Evolutionary conservation across 1,140 invertebrate species (phyloP).

Genomic region (Protaetia brevitarsis): DNA sequence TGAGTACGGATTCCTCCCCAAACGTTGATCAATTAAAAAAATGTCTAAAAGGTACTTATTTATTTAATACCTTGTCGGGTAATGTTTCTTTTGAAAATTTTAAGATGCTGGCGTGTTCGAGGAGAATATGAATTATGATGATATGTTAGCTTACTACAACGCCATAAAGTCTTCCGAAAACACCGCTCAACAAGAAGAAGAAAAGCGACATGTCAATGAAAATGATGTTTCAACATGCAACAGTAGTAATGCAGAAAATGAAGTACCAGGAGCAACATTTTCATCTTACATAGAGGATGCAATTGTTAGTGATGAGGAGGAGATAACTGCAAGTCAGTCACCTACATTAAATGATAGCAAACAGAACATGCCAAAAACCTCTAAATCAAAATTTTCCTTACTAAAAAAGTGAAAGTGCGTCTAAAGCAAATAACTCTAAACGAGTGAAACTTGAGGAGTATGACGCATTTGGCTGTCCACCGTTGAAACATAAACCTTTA

Average conservation of each 20-base stretch:
- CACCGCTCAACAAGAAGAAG: conserved; percentile 15
- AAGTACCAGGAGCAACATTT: too few relatives aligned
- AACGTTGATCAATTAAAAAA: not conserved
- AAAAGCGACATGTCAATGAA: not conserved
- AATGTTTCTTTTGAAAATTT: conserved; percentile 23
- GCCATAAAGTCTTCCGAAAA: conserved; percentile 19
- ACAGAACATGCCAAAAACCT: too few relatives aligned
- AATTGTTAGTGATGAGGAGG: too few relatives aligned
- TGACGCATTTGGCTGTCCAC: conserved; percentile 9
- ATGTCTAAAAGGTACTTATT: conserved; percentile 22
- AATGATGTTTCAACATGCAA: not conserved
- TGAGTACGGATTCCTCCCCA: conserved; percentile 1
- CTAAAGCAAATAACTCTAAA: not conserved
- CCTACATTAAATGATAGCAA: too few relatives aligned
- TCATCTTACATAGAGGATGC: too few relatives aligned
- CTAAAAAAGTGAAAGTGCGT: not conserved
- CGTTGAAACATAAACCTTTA: conserved; percentile 6
- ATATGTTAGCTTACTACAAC: conserved; percentile 11
- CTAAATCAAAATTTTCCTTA: not conserved
- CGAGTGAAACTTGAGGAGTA: not conserved
- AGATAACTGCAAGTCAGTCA: too few relatives aligned
- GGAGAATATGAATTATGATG: conserved; percentile 1
- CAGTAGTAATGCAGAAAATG: not conserved
- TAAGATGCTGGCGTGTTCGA: conserved; percentile 25
- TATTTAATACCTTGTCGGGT: conserved; percentile 2